phyloP scores from a whole-genome alignment of 2,113 vertebrate genomes.

The Setophaga kirtlandii region DNA sequence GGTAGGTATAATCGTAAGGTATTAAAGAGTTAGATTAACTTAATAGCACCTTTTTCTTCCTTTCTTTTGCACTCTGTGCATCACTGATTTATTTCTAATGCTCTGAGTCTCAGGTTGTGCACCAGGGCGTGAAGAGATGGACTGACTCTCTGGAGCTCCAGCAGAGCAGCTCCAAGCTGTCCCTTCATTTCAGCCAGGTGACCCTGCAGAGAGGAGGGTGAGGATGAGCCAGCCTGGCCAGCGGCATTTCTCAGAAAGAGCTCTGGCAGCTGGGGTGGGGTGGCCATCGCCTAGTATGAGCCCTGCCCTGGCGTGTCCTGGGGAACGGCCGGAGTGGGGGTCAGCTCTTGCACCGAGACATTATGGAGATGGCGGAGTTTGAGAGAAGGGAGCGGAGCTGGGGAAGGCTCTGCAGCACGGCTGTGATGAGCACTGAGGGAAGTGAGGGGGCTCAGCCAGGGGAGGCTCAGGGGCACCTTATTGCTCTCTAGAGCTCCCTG shows the following conservation, averaged over 20 bases:
- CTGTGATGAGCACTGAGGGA: neutral
- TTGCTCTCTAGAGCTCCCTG: neutral
- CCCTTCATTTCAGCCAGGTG: neutral
- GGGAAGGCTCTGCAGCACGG: neutral
- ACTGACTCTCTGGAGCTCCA: neutral
- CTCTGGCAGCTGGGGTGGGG: neutral
- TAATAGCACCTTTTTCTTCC: neutral
- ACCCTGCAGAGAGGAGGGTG: neutral
- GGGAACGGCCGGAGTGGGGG: rapidly evolving
- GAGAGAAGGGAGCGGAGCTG: neutral
- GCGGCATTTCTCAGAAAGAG: neutral
- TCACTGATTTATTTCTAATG: neutral
- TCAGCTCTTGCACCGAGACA: too few relatives aligned
- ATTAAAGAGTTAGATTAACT: neutral
- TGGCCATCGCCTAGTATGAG: rapidly evolving
- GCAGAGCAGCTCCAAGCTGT: neutral
- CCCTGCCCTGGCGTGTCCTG: neutral
- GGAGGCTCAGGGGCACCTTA: neutral
- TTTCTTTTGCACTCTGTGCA: neutral
- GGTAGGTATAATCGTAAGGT: neutral
- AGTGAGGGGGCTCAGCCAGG: too few relatives aligned
- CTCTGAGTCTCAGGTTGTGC: neutral
- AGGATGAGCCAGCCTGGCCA: neutral
- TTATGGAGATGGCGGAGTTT: neutral
- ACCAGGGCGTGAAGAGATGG: rapidly evolving